Base-by-base conservation (phyloP, 2,113 vertebrate species). In the Lathamus discolor region DNA sequence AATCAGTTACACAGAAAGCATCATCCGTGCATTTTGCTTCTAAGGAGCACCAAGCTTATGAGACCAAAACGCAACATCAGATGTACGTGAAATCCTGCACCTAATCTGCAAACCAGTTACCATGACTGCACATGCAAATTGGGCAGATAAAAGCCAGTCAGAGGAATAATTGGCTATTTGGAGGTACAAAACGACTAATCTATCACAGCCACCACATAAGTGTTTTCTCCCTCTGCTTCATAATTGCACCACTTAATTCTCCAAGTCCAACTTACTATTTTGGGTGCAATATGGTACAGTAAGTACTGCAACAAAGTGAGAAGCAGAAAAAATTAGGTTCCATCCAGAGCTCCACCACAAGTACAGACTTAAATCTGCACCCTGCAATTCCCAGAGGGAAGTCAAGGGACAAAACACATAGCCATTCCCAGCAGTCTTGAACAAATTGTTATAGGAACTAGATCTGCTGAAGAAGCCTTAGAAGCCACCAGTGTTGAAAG, bases 111-210 rank as follows among this genome's bases (percentile, higher is more conserved):
- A 96, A 90, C 90, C 85, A 96, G 95, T 97, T 97, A 96, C 95
- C 96, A 97, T 97, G 96, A 96, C 95, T 95, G 95, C 95, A 94
- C 95, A 96, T 96, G 95, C 92, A 96, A 97, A 96, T 93, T 94
- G 96, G 95, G 88, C 96, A 92, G 92, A 95, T 94, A 96, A 95
- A 96, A 97, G 93, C 93, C 91, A 95, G 94, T 95, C 93, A 95
- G 93, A 95, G 83, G 83, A 94, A 92, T 97, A 96, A 96, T 93
- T 96, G 95, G 93, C 95, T 96, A 95, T 96, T 93, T 95, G 88
- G 87, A 96, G 85, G 95, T 90, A 96, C 93, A 90, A 94, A 96
- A 97, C 93, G 72, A 96, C 87, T 93, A 96, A 96, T 96, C 92
- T 96, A 96, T 96, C 92, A 88, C 86, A 96, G 90, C 86, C 90